Evolutionary conservation across 1,140 invertebrate genomes (phyloP).

Genomic region (Bombyx mori): DNA sequence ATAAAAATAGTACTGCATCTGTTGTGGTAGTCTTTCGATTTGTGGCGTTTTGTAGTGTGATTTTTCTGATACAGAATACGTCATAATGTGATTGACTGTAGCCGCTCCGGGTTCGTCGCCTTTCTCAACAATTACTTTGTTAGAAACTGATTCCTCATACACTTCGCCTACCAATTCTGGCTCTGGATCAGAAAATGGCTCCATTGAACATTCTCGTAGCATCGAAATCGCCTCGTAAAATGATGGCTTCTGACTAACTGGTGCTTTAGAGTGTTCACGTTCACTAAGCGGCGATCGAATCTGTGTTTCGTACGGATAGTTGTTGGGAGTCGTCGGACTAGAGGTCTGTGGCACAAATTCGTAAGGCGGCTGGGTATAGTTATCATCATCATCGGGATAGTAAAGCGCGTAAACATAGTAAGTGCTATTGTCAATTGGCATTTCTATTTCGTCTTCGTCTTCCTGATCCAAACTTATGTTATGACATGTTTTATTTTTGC

Average conservation of each 20-base stretch:
- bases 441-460: slow-evolving; percentile 8
- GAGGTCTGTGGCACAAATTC: slow-evolving; percentile 12
- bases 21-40: slow-evolving; percentile 51
- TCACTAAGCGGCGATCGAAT: slow-evolving; percentile 23
- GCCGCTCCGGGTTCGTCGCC: slow-evolving; percentile 44
- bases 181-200: slow-evolving; percentile 31
- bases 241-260: slow-evolving; percentile 32
- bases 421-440: slow-evolving; percentile 9
- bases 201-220: slow-evolving; percentile 36
- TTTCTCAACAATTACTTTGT: slow-evolving; percentile 40
- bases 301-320: slow-evolving; percentile 35
- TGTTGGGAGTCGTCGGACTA: slow-evolving; percentile 25
- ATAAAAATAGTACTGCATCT: slow-evolving; percentile 61
- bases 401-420: slow-evolving; percentile 18
- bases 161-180: slow-evolving; percentile 51
- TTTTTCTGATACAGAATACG: slow-evolving; percentile 53
- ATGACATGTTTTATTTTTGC: slow-evolving; percentile 23
- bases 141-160: slow-evolving; percentile 51
- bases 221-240: slow-evolving; percentile 42
- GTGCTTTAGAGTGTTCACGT: slow-evolving; percentile 14
- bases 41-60: slow-evolving; percentile 49
- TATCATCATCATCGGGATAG: slow-evolving; percentile 15
- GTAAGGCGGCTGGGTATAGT: slow-evolving; percentile 6
- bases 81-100: slow-evolving; percentile 54
- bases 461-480: slow-evolving; percentile 14